These are phyloP conservation scores for Agrochola lota DNA, from an alignment of 2,888 invertebrate species.

Conservation along the genomic window DNA sequence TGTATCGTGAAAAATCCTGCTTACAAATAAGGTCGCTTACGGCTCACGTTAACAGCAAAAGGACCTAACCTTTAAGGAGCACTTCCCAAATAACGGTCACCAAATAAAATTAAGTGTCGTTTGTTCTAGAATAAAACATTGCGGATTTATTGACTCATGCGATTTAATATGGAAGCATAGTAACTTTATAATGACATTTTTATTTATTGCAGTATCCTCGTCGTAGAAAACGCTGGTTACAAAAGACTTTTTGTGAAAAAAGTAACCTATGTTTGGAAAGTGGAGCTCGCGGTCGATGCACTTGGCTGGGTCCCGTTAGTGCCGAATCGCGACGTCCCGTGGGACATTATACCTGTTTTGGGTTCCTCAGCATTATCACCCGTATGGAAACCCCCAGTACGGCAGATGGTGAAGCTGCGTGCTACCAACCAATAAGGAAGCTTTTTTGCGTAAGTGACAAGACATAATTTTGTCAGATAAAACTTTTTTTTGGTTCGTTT, in stretches of 20 bases:
- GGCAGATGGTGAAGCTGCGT: slow-evolving; percentile 24
- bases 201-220: slow-evolving; percentile 11
- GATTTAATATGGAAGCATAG: slow-evolving; percentile 10
- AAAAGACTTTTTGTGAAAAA: slow-evolving; percentile 44
- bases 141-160: slow-evolving; percentile 26
- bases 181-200: background rate
- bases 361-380: slow-evolving; percentile 60
- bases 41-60: slow-evolving; percentile 25
- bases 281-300: slow-evolving; percentile 75
- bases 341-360: slow-evolving; percentile 67
- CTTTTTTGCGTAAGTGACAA: slow-evolving; percentile 11
- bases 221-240: slow-evolving; percentile 22
- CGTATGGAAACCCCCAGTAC: slow-evolving; percentile 56
- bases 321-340: slow-evolving; percentile 73
- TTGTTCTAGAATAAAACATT: slow-evolving; percentile 41
- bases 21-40: slow-evolving; percentile 35
- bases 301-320: slow-evolving; percentile 73
- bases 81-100: slow-evolving; percentile 1
- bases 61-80: slow-evolving; percentile 36
- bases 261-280: slow-evolving; percentile 47
- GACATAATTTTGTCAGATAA: background rate
- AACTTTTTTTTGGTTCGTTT: background rate
- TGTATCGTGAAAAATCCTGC: background rate
- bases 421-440: slow-evolving; percentile 11
- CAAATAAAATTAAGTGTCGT: slow-evolving; percentile 52